phyloP scores from a whole-genome alignment of 2,113 vertebrate genomes.

The Noctilio leporinus region DNA sequence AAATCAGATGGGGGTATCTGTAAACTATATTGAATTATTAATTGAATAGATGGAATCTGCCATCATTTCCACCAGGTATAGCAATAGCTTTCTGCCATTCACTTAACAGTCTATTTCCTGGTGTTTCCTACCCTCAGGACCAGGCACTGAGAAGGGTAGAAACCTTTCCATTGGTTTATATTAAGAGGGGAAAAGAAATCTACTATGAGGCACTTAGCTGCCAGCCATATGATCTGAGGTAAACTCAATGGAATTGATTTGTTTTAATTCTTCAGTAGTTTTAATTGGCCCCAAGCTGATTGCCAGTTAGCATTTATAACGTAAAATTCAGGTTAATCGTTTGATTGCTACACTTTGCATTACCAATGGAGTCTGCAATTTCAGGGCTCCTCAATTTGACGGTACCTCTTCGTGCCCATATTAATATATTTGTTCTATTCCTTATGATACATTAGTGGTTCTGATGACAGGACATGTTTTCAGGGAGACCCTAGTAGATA shows the following conservation, averaged over 20 bases:
- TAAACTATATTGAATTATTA: slow-evolving; percentile 15
- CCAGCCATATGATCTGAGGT: slow-evolving; percentile 39
- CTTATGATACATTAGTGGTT: background rate
- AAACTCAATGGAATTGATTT: slow-evolving; percentile 60
- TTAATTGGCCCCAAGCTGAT: slow-evolving; percentile 52
- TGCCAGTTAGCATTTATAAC: slow-evolving; percentile 33
- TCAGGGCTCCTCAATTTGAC: background rate
- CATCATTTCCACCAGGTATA: background rate
- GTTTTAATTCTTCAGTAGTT: slow-evolving; percentile 56
- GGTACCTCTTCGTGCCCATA: background rate
- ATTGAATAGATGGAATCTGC: background rate
- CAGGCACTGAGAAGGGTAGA: background rate
- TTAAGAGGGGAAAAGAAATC: background rate
- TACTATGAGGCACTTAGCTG: slow-evolving; percentile 48
- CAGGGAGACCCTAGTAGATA: background rate
- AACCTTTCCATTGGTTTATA: slow-evolving; percentile 17
- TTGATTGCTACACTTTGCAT: slow-evolving; percentile 2
- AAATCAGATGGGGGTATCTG: background rate
- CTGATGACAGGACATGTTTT: background rate
- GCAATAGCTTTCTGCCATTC: background rate
- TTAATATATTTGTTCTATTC: background rate
- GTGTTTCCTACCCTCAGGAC: background rate
- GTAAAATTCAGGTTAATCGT: slow-evolving; percentile 50
- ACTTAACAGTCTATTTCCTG: background rate
- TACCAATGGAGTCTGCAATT: background rate